Base-by-base conservation (phyloP, 2,888 invertebrate genomes). In the Pristionchus japonicus region DNA sequence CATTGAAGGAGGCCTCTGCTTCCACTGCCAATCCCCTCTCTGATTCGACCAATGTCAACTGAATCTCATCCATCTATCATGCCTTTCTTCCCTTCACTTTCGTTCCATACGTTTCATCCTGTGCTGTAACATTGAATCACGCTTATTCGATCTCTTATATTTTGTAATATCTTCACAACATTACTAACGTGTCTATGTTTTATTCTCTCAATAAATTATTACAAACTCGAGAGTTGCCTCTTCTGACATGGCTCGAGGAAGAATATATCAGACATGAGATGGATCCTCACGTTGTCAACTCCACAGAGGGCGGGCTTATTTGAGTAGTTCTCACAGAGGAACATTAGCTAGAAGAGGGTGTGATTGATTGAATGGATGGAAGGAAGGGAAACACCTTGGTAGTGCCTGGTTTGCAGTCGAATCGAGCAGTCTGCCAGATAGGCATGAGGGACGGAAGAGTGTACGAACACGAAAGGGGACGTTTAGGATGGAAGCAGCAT, bases 241-340 rank as follows among this genome's bases (percentile, higher is more conserved):
- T 91, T 91, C 64, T 92, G 91, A 84, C 93, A 93, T 23, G 93
- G 92, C 88, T 93, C 92, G 40, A 91, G 77, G 86, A 92, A 92
- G 89, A 91, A 91, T 23, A 92, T 90, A 85, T 92, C 93, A 4
- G 89, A 90, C 34, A 91, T 90, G 1, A 88, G 87, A 88, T 93
- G 92, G 15, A 93, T 86, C 64, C 93, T 89, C 34, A 93, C 90
- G 86, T 92, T 92, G 89, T 93, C 93, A 15, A 93, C 64, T 7
- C 90, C 93, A 88, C 93, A 93, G 31, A 92, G 80, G 27, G 91
- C 91, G 23, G 89, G 89, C 6, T 87, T 77, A 0, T 85, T 67
- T 1, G 92, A 93, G 77, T 89, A 92, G 89, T 93, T 93, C 82
- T 93, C 93, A 87, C 93, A 93, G 57, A 93, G 91, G 84, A 93